Conservation (phyloP, 2,888 invertebrate species). For the Gibbula magus region DNA sequence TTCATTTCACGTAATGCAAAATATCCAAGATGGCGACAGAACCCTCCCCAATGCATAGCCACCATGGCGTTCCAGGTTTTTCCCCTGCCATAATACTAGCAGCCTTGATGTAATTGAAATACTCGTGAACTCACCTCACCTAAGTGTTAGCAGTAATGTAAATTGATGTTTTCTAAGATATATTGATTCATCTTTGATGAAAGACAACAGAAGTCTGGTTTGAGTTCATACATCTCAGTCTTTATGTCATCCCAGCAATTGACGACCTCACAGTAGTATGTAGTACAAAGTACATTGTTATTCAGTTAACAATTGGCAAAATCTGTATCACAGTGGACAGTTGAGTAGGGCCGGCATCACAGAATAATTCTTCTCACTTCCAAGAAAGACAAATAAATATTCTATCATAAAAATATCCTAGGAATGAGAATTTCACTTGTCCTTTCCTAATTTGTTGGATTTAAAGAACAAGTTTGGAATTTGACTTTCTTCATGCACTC, state of each 20-base stretch:
- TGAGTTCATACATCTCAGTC: slow-evolving; percentile 15
- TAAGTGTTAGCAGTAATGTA: too few relatives aligned
- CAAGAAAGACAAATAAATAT: slow-evolving; percentile 16
- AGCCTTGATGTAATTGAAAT: too few relatives aligned
- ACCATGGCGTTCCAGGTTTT: too few relatives aligned
- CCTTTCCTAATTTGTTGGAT: slow-evolving; percentile 4
- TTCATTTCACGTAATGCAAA: too few relatives aligned
- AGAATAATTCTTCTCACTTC: not conserved
- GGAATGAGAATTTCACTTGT: slow-evolving; percentile 9
- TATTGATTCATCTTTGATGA: too few relatives aligned
- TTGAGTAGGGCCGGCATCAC: slow-evolving; percentile 22
- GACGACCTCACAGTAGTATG: slow-evolving; percentile 16
- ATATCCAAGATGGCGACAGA: too few relatives aligned
- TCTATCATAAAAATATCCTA: slow-evolving; percentile 16
- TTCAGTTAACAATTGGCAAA: slow-evolving; percentile 1
- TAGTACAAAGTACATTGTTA: slow-evolving; percentile 20
- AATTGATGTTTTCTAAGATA: too few relatives aligned
- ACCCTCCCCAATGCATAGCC: too few relatives aligned
- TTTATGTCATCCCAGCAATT: slow-evolving; percentile 25
- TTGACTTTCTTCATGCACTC: not conserved
- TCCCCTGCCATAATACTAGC: too few relatives aligned
- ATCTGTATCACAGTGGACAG: slow-evolving; percentile 22
- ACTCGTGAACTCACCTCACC: too few relatives aligned
- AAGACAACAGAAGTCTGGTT: not conserved
- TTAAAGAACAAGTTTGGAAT: slow-evolving; percentile 14